phyloP scores from a whole-genome alignment of 2,888 invertebrate genomes.

The Pandemis heparana region DNA sequence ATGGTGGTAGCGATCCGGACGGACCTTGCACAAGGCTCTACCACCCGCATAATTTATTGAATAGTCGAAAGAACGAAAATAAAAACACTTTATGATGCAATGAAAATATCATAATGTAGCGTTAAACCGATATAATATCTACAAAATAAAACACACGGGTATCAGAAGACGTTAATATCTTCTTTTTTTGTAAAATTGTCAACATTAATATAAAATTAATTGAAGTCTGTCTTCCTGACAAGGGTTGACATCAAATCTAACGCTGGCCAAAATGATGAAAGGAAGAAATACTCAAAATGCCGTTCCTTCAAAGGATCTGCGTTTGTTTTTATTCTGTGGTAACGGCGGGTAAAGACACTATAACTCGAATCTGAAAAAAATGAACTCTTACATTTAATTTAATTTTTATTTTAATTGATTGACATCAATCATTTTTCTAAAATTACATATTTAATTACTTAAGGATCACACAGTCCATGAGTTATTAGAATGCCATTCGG shows the following conservation, averaged over 20 bases:
- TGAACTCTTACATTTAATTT: too few relatives aligned
- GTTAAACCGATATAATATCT: not conserved
- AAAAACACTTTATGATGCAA: too few relatives aligned
- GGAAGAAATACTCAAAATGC: slow-evolving; percentile 44
- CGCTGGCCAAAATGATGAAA: slow-evolving; percentile 46
- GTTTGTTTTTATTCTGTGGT: slow-evolving; percentile 40
- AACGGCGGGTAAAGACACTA: slow-evolving; percentile 20
- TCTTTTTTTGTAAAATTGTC: slow-evolving; percentile 42
- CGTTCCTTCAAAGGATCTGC: slow-evolving; percentile 33
- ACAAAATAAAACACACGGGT: slow-evolving; percentile 11
- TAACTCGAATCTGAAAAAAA: not conserved
- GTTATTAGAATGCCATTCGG: too few relatives aligned
- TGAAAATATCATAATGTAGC: not conserved
- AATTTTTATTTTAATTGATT: too few relatives aligned
- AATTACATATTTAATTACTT: too few relatives aligned
- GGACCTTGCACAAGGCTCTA: too few relatives aligned
- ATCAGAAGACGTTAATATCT: slow-evolving; percentile 25
- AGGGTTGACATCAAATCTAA: slow-evolving; percentile 51
- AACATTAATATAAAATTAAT: slow-evolving; percentile 49
- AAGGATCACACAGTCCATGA: too few relatives aligned
- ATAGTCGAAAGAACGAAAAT: too few relatives aligned
- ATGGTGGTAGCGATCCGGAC: too few relatives aligned
- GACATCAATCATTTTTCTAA: too few relatives aligned
- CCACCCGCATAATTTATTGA: too few relatives aligned
- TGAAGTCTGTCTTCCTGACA: slow-evolving; percentile 50